phyloP scores from a whole-genome alignment of 1,140 invertebrate genomes.

The Thaumetopoea pityocampa region DNA sequence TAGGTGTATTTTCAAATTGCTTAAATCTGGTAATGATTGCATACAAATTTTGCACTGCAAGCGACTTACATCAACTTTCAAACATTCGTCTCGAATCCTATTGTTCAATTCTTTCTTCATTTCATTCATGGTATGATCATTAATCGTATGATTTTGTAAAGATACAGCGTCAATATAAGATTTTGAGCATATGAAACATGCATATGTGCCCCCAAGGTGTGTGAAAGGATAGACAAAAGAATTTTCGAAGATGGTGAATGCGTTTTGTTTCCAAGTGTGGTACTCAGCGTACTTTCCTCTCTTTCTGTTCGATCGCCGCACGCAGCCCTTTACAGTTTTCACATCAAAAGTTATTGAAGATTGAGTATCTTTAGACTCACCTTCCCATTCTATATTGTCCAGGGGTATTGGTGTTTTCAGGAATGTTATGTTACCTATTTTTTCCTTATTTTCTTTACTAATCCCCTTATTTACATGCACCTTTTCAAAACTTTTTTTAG shows the following conservation, averaged over 20 bases:
- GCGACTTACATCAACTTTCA: conserved; percentile 48
- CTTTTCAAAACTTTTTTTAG: no score
- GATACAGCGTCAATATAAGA: conserved; percentile 31
- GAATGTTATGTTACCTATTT: conserved; percentile 17
- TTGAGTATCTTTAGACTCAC: conserved; percentile 12
- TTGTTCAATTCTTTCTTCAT: conserved; percentile 34
- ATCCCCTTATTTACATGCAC: not conserved
- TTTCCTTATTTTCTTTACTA: conserved; percentile 11
- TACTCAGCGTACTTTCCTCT: conserved; percentile 6
- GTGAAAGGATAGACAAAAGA: conserved; percentile 54
- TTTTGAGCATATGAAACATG: conserved; percentile 48
- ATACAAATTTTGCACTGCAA: conserved; percentile 49
- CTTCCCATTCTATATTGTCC: conserved; percentile 21
- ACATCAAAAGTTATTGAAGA: conserved; percentile 25
- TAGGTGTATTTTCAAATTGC: conserved; percentile 44
- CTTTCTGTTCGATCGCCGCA: conserved; percentile 1
- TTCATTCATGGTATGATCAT: conserved; percentile 34
- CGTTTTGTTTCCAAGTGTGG: conserved; percentile 43
- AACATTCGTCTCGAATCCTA: conserved; percentile 36
- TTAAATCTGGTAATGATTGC: conserved; percentile 21
- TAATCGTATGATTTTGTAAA: conserved; percentile 36
- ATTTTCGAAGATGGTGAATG: conserved; percentile 45
- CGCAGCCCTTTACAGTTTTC: conserved; percentile 25
- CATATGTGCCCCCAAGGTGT: conserved; percentile 44
- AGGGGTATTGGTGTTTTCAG: conserved; percentile 37